phyloP scores from a whole-genome alignment of 2,797 vertebrate genomes.

The Rhinogobio ventralis region DNA sequence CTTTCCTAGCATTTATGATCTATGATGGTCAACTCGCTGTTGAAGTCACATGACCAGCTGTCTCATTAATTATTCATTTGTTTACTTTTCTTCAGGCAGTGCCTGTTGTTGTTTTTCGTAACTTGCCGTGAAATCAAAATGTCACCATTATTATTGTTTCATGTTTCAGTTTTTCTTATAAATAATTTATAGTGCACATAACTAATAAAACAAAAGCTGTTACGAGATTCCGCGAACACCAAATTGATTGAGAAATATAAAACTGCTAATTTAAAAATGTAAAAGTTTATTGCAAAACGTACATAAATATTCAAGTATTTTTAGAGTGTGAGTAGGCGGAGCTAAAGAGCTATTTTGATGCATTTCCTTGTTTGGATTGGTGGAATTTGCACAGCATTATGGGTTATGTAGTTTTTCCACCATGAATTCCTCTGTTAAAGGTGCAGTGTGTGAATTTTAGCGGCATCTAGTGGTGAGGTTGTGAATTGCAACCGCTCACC shows the following conservation, averaged over 20 bases:
- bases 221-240: too few relatives aligned
- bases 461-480: too few relatives aligned
- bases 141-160: too few relatives aligned
- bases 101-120: background rate
- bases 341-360: background rate
- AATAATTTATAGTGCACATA: background rate
- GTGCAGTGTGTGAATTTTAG: too few relatives aligned
- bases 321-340: background rate
- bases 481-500: too few relatives aligned
- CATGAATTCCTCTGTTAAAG: background rate
- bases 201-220: background rate
- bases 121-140: background rate
- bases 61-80: background rate
- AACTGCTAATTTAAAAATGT: background rate
- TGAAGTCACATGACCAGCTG: constrained; percentile 14
- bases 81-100: background rate
- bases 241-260: background rate
- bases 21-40: background rate
- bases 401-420: background rate
- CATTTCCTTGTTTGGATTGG: background rate
- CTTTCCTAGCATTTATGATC: background rate
- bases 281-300: background rate
- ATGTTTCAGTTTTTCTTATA: background rate
- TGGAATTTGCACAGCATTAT: background rate
- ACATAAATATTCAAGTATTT: background rate